Percentiles rank a stretch among this genome's conserved stretches.
Conservation (phyloP, 2,797 vertebrate genomes). For the Sparus aurata region DNA sequence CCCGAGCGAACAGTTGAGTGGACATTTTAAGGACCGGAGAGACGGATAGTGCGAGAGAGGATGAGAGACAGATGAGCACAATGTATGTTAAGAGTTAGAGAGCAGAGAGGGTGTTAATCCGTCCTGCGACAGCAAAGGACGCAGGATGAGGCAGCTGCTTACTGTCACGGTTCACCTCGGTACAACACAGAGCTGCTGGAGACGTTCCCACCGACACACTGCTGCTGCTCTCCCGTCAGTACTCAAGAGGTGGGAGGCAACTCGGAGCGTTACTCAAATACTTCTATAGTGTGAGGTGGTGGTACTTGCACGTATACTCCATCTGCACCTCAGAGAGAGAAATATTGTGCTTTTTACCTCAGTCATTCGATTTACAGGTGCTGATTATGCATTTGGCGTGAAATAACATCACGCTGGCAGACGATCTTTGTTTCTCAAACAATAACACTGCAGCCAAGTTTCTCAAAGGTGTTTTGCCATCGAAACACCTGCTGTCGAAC, state of each 20-base stretch:
- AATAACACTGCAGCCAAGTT: background rate
- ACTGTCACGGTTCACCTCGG: conserved; percentile 20
- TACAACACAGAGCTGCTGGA: conserved; percentile 8
- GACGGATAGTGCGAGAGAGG: background rate
- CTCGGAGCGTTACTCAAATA: background rate
- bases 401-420: background rate
- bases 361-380: background rate
- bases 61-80: conserved; percentile 25
- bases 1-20: background rate
- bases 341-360: background rate
- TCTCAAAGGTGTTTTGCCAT: background rate
- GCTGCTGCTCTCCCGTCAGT: no score
- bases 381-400: background rate
- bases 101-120: conserved; percentile 42
- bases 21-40: conserved; percentile 5
- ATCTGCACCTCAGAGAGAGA: background rate
- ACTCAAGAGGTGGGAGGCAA: background rate
- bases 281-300: background rate
- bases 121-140: conserved; percentile 15
- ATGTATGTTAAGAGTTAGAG: conserved; percentile 3
- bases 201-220: background rate
- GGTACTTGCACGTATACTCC: background rate
- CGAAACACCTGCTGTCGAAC: no score
- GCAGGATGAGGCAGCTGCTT: conserved; percentile 47
- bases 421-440: background rate